Evolutionary conservation across 2,113 vertebrate species (phyloP).

Genomic region (Typhlomys cinereus): DNA sequence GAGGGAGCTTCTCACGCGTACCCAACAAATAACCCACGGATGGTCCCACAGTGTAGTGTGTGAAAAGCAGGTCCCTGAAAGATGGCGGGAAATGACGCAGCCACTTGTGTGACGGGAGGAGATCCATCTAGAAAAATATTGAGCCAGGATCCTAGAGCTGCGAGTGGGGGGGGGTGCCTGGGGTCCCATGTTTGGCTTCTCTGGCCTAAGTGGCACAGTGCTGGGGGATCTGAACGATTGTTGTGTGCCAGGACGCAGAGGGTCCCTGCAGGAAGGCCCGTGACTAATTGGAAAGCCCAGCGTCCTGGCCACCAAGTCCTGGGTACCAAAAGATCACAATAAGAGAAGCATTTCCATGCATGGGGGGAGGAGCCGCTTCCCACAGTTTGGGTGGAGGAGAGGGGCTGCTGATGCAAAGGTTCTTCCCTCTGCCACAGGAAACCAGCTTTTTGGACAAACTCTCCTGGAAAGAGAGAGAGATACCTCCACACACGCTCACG

Average conservation of each 20-base stretch:
- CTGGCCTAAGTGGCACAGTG: background rate
- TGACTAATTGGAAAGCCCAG: conserved; percentile 64
- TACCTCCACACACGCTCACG: background rate
- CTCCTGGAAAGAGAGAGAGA: conserved; percentile 22
- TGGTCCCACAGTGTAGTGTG: background rate
- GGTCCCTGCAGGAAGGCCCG: conserved; percentile 36
- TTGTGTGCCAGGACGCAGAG: conserved; percentile 25
- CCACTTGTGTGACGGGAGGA: rapidly evolving
- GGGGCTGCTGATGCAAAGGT: background rate
- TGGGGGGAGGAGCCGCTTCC: background rate
- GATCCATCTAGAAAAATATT: background rate
- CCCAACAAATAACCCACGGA: background rate
- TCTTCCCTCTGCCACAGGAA: background rate
- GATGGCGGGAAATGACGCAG: background rate
- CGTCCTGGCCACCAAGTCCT: background rate
- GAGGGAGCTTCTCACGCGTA: background rate
- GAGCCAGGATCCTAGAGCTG: background rate
- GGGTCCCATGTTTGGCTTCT: background rate
- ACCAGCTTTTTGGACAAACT: background rate
- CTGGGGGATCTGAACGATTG: background rate
- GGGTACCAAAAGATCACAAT: conserved; percentile 67
- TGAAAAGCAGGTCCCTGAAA: rapidly evolving
- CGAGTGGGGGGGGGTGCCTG: background rate
- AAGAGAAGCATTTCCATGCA: conserved; percentile 66
- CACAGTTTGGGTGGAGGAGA: background rate